A percentile compares a stretch with the other conserved stretches of the same genome.
Conservation (phyloP, 2,113 vertebrate genomes). For the Campylomormyrus tamandua region DNA sequence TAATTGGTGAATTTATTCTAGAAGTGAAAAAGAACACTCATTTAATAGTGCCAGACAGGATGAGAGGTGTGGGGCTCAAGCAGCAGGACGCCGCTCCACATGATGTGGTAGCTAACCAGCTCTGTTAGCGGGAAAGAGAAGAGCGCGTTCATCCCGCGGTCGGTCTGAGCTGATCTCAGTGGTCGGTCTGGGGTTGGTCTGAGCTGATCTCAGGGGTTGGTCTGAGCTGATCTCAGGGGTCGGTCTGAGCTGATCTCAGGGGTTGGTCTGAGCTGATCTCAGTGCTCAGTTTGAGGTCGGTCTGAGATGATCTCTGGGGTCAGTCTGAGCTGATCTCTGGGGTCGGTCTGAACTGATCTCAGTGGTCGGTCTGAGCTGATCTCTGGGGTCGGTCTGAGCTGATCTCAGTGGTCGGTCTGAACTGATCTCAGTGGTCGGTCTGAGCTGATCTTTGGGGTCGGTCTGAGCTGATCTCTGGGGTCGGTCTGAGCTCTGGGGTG, state of each 20-base stretch:
- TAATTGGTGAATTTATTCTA: background rate
- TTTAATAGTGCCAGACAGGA: background rate
- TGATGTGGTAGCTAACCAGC: background rate
- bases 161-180: background rate
- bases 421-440: too few relatives aligned
- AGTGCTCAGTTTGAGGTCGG: too few relatives aligned
- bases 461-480: too few relatives aligned
- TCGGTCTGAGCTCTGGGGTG: background rate
- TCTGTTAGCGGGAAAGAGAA: background rate
- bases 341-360: too few relatives aligned
- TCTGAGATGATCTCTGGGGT: background rate
- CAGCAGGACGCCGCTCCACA: background rate
- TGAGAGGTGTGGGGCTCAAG: background rate
- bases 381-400: background rate
- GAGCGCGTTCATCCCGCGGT: too few relatives aligned
- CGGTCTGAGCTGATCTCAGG: too few relatives aligned
- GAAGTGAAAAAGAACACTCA: background rate
- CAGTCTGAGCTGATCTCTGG: too few relatives aligned
- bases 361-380: too few relatives aligned
- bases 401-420: too few relatives aligned
- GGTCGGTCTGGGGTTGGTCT: too few relatives aligned
- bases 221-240: background rate
- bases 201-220: background rate
- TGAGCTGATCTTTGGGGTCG: too few relatives aligned
- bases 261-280: too few relatives aligned